Percentiles rank a stretch among this genome's conserved stretches.
Conservation (phyloP, 2,888 invertebrate species). For the Epirrhoe tristata region DNA sequence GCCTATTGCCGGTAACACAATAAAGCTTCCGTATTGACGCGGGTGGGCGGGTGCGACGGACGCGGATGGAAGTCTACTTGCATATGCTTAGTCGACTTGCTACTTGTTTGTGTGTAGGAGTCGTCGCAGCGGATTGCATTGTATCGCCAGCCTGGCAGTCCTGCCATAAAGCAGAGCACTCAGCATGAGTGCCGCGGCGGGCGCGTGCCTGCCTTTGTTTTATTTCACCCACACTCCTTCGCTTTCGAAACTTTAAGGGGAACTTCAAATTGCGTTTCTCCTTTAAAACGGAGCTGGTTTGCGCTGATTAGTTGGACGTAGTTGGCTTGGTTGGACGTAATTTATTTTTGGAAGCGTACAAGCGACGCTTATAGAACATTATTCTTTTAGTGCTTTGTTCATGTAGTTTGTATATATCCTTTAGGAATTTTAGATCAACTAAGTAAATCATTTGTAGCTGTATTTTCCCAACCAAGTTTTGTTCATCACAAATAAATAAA, state of each 20-base stretch:
- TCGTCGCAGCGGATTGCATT: constrained; percentile 65
- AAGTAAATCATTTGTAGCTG: too few relatives aligned
- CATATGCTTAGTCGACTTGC: constrained; percentile 51
- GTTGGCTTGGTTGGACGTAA: constrained; percentile 44
- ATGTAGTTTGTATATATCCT: constrained; percentile 8
- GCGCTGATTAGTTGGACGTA: constrained; percentile 67
- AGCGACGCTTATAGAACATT: constrained; percentile 34
- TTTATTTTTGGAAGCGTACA: constrained; percentile 49
- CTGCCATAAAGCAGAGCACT: constrained; percentile 83
- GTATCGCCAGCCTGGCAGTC: constrained; percentile 74
- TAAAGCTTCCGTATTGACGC: constrained; percentile 54
- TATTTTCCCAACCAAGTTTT: too few relatives aligned
- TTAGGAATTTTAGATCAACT: not conserved
- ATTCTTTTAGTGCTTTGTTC: constrained; percentile 19
- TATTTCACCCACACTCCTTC: constrained; percentile 81
- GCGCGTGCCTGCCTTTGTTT: constrained; percentile 81
- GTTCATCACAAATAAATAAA: too few relatives aligned
- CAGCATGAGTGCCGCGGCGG: constrained; percentile 79
- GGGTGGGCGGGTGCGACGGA: constrained; percentile 30
- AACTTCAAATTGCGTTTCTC: constrained; percentile 79
- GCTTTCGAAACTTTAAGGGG: constrained; percentile 79
- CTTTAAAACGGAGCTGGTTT: constrained; percentile 68
- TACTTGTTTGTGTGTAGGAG: constrained; percentile 46
- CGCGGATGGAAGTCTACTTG: constrained; percentile 50
- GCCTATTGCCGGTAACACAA: constrained; percentile 49